phyloP scores from a whole-genome alignment of 2,113 vertebrate species.

The Myotis lucifugus region DNA sequence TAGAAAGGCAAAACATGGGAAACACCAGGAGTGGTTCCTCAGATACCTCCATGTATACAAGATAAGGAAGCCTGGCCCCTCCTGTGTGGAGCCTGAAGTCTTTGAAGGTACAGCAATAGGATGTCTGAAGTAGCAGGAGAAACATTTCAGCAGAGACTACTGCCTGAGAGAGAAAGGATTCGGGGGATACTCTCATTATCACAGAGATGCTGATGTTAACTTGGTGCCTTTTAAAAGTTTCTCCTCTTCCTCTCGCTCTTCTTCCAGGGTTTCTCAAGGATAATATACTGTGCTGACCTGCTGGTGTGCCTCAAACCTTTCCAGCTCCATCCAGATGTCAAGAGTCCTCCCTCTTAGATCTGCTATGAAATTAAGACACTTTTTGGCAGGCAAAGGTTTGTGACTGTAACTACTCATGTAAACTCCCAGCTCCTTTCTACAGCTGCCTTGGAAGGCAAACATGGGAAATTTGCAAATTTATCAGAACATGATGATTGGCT shows the following conservation, averaged over 20 bases:
- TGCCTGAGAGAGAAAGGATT: not conserved
- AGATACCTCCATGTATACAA: not conserved
- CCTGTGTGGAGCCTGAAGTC: not conserved
- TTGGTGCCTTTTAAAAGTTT: constrained; percentile 2
- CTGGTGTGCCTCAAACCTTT: constrained; percentile 48
- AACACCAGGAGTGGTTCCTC: not conserved
- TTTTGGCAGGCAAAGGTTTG: constrained; percentile 66
- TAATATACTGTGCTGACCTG: constrained; percentile 60
- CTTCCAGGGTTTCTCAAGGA: constrained; percentile 63
- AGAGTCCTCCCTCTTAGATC: constrained; percentile 50
- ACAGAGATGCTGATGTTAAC: not conserved
- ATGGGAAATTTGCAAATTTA: constrained; percentile 61
- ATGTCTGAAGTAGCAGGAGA: not conserved
- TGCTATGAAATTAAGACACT: constrained; percentile 59
- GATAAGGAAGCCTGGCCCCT: not conserved
- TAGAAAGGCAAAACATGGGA: not conserved
- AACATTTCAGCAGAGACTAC: not conserved
- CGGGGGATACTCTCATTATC: not conserved
- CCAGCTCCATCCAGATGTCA: constrained; percentile 68
- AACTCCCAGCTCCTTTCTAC: constrained; percentile 65
- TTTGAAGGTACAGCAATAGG: not conserved
- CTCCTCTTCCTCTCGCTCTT: not conserved
- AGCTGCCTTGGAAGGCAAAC: constrained; percentile 66
- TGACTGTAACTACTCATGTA: constrained; percentile 65
- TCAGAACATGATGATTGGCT: constrained; percentile 49